These are phyloP conservation scores for Mythimna vitellina DNA, from an alignment of 2,888 invertebrate genomes.

Conservation along the genomic window DNA sequence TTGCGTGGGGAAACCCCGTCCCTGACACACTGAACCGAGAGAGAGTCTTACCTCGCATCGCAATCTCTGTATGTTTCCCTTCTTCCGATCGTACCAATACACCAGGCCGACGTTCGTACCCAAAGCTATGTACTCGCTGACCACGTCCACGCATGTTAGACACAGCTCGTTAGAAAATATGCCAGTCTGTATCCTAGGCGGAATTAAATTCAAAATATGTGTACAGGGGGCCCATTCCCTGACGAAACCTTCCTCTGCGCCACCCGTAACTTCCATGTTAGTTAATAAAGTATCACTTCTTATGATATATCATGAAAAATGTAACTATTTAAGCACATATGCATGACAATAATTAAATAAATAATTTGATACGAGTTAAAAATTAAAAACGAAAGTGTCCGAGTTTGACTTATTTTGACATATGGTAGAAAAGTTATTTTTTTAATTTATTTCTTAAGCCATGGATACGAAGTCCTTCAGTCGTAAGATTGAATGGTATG, in stretches of 20 bases:
- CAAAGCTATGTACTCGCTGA: conserved; percentile 95
- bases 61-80: conserved; percentile 94
- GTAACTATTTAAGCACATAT: conserved; percentile 43
- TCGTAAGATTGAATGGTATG: conserved; percentile 6
- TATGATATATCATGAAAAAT: conserved; percentile 19
- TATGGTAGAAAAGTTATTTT: conserved; percentile 16
- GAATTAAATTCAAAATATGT: conserved; percentile 94
- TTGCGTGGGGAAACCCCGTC: conserved; percentile 36
- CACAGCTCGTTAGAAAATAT: conserved; percentile 94
- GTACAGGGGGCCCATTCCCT: conserved; percentile 96
- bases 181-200: conserved; percentile 93
- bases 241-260: conserved; percentile 89
- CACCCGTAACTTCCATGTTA: conserved; percentile 84
- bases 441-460: too few species aligned
- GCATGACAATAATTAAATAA: conserved; percentile 54
- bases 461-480: too few species aligned
- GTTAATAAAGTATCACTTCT: conserved; percentile 27
- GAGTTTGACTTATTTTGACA: conserved; percentile 62
- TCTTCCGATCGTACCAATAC: conserved; percentile 96
- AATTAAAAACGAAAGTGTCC: conserved; percentile 58
- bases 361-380: conserved; percentile 48
- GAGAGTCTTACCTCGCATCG: conserved; percentile 93
- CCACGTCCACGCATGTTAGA: conserved; percentile 96
- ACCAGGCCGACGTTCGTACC: conserved; percentile 96
- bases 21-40: conserved; percentile 21